Percentiles rank a stretch among this genome's conserved stretches.
Conservation (phyloP, 1,140 invertebrate genomes). For the Grapholita molesta region DNA sequence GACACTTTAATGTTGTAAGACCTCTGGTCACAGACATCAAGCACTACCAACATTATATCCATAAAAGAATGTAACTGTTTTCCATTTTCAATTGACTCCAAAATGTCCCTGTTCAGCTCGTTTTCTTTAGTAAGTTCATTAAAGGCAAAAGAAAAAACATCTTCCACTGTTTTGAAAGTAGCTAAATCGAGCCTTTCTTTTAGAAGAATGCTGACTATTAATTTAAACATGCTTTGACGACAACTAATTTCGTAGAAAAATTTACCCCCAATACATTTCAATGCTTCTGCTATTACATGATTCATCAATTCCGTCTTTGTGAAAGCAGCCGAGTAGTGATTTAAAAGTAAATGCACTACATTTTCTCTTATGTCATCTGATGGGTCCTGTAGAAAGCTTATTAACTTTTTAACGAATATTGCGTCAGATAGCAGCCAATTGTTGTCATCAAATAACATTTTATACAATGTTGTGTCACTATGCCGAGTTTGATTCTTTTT, state of each 20-base stretch:
- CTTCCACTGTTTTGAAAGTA: constrained; percentile 43
- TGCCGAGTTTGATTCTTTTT: constrained; percentile 37
- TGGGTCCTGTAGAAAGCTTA: constrained; percentile 51
- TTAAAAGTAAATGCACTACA: constrained; percentile 42
- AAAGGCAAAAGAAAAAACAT: constrained; percentile 53
- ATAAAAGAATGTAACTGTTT: constrained; percentile 65
- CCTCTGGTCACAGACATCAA: constrained; percentile 42
- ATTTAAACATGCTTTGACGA: constrained; percentile 56
- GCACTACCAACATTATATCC: constrained; percentile 42
- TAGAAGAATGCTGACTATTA: constrained; percentile 46
- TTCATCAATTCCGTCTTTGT: constrained; percentile 28
- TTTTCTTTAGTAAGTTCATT: constrained; percentile 42
- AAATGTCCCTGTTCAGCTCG: constrained; percentile 40
- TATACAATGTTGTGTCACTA: constrained; percentile 28
- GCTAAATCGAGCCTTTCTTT: constrained; percentile 26
- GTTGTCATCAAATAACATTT: constrained; percentile 33
- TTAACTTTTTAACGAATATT: constrained; percentile 40
- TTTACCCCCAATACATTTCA: constrained; percentile 47
- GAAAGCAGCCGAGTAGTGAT: constrained; percentile 41
- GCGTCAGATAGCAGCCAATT: constrained; percentile 38
- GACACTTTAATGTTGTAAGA: constrained; percentile 37
- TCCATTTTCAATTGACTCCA: constrained; percentile 59
- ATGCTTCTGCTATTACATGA: constrained; percentile 42
- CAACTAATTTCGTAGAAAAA: constrained; percentile 64
- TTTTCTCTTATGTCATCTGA: constrained; percentile 57